Conservation (phyloP, 2,797 vertebrate genomes). For the Hemibagrus guttatus region DNA sequence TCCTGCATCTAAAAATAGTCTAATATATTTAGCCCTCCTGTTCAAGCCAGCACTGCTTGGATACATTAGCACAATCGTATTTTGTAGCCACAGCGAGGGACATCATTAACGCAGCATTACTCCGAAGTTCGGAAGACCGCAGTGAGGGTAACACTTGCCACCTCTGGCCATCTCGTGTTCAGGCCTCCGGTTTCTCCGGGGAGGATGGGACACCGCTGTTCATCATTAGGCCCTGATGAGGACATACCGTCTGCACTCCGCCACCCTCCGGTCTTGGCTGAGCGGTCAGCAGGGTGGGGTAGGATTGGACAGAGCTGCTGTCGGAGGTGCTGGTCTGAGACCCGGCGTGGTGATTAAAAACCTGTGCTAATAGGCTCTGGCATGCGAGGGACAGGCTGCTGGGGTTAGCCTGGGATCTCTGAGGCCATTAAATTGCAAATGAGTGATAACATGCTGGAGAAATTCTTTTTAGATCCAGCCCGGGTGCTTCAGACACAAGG, state of each 20-base stretch:
- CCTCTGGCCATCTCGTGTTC: slow-evolving; percentile 26
- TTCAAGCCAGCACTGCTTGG: not conserved
- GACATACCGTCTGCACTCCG: not conserved
- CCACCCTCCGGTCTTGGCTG: slow-evolving; percentile 8
- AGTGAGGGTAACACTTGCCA: slow-evolving; percentile 21
- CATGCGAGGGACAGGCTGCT: slow-evolving; percentile 69
- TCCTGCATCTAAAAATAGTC: not conserved
- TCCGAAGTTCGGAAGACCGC: slow-evolving; percentile 4
- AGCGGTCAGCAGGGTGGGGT: slow-evolving; percentile 46
- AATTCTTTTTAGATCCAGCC: slow-evolving; percentile 70
- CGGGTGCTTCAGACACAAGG: slow-evolving; percentile 65
- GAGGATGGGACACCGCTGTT: slow-evolving; percentile 19
- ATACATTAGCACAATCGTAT: not conserved
- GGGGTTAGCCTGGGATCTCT: slow-evolving; percentile 71
- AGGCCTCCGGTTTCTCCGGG: not conserved
- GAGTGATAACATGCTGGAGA: slow-evolving; percentile 77
- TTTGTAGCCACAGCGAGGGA: slow-evolving; percentile 36
- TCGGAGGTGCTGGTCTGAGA: slow-evolving; percentile 65
- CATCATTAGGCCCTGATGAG: slow-evolving; percentile 28
- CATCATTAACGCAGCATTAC: slow-evolving; percentile 39
- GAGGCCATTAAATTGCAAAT: slow-evolving; percentile 82
- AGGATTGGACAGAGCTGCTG: slow-evolving; percentile 44
- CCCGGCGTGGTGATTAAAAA: slow-evolving; percentile 76
- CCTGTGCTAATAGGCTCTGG: slow-evolving; percentile 76
- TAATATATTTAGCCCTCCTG: not conserved